Percentiles rank a stretch among this genome's conserved stretches.
phyloP scores from a whole-genome alignment of 2,797 vertebrate species.

The Schizothorax lantsangensis region DNA sequence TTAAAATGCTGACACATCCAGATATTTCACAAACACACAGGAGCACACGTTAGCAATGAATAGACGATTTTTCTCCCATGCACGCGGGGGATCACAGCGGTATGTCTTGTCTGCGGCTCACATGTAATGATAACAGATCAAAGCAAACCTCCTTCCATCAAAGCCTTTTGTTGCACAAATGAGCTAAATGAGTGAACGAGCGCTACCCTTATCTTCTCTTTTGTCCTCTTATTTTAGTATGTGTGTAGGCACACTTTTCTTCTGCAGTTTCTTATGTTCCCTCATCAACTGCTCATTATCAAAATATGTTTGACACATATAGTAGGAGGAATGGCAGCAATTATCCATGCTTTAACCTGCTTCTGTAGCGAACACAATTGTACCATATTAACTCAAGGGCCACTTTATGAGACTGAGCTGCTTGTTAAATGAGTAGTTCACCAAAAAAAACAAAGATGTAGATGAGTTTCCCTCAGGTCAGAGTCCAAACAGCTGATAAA shows the following conservation, averaged over 20 bases:
- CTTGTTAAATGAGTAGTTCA: not conserved
- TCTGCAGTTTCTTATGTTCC: slow-evolving; percentile 1
- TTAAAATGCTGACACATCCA: slow-evolving; percentile 17
- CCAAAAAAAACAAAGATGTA: not conserved
- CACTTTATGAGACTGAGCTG: not conserved
- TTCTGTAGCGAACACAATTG: not conserved
- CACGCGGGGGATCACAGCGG: slow-evolving; percentile 12
- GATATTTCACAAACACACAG: slow-evolving; percentile 23
- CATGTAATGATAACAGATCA: slow-evolving; percentile 53
- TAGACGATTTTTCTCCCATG: not conserved
- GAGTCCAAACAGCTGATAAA: not conserved
- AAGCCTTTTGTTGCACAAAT: slow-evolving; percentile 40
- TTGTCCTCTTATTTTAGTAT: slow-evolving; percentile 21
- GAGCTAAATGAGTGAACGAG: slow-evolving; percentile 36
- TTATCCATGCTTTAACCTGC: not conserved
- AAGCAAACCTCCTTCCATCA: slow-evolving; percentile 35
- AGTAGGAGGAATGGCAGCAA: not conserved
- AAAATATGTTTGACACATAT: slow-evolving; percentile 19
- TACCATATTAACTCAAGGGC: not conserved
- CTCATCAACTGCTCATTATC: not conserved
- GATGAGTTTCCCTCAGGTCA: not conserved
- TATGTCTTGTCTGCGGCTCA: slow-evolving; percentile 33
- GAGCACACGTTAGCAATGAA: not conserved
- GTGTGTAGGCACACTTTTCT: slow-evolving; percentile 14
- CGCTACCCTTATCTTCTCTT: slow-evolving; percentile 10